Evolutionary conservation across 2,797 vertebrate species (phyloP).

Genomic region (Nothura maculosa): DNA sequence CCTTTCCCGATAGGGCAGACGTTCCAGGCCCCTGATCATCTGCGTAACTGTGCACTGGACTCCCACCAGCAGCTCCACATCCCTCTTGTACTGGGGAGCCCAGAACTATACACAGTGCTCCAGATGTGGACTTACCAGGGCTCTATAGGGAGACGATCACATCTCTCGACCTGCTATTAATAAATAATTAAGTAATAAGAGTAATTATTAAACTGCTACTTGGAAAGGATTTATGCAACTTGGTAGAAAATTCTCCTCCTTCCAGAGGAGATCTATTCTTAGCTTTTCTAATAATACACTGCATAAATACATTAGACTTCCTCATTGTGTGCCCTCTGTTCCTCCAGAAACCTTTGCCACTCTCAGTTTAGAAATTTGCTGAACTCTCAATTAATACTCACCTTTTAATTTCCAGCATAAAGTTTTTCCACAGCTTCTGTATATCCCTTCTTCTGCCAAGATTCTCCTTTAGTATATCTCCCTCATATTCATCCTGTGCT

Average conservation of each 20-base stretch:
- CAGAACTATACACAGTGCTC: no score
- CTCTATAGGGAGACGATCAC: no score
- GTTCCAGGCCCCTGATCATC: no score
- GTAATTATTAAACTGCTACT: no score
- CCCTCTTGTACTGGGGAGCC: no score
- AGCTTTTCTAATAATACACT: accelerated
- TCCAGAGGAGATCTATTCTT: accelerated
- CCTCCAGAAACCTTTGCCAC: accelerated
- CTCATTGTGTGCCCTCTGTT: neutral
- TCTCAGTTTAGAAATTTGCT: accelerated
- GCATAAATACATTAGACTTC: neutral
- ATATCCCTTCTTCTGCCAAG: neutral
- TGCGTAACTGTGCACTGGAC: no score
- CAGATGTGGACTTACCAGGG: no score
- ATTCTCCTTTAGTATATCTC: neutral
- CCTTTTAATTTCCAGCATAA: neutral
- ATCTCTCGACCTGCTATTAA: no score
- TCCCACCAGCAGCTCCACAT: no score
- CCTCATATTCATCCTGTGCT: neutral
- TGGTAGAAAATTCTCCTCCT: neutral
- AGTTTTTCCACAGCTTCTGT: neutral
- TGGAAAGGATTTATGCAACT: accelerated
- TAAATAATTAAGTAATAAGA: no score
- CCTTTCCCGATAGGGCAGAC: no score
- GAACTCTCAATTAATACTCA: neutral